Conservation (phyloP, 2,888 invertebrate genomes). For the Keiferia lycopersicella region DNA sequence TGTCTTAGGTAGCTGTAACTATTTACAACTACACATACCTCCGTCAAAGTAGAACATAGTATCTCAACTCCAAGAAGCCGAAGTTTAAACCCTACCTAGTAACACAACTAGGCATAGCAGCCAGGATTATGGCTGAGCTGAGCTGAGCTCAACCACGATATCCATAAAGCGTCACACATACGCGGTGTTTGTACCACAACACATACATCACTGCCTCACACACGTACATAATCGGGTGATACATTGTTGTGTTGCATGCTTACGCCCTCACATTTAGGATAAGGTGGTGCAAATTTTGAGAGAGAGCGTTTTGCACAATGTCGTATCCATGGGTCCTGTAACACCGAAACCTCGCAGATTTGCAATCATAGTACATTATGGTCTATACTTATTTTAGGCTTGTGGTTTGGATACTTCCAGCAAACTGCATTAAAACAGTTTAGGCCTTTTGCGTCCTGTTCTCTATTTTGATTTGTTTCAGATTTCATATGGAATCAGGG, state of each 20-base stretch:
- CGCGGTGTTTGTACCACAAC: conserved; percentile 42
- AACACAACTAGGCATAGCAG: conserved; percentile 20
- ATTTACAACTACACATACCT: background rate
- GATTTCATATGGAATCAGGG: too few species aligned
- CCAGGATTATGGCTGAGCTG: conserved; percentile 22
- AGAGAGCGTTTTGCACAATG: background rate
- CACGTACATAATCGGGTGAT: conserved; percentile 65
- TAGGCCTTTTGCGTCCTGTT: too few species aligned
- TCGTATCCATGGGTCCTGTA: too few species aligned
- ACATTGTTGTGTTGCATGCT: conserved; percentile 68
- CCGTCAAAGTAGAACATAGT: background rate
- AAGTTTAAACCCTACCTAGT: background rate
- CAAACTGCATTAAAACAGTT: too few species aligned
- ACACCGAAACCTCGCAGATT: too few species aligned
- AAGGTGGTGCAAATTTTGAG: conserved; percentile 37
- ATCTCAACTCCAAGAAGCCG: conserved; percentile 8
- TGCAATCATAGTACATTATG: too few species aligned
- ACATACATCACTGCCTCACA: conserved; percentile 66
- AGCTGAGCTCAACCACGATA: conserved; percentile 33
- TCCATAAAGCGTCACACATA: conserved; percentile 42
- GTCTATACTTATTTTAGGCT: too few species aligned
- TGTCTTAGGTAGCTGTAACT: background rate
- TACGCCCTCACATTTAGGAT: conserved; percentile 59
- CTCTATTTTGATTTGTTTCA: too few species aligned
- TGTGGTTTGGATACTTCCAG: too few species aligned